Percentiles rank a stretch among this genome's conserved stretches.
Evolutionary conservation across 2,113 vertebrate genomes (phyloP).

Genomic region (Mormyrus iriodes): DNA sequence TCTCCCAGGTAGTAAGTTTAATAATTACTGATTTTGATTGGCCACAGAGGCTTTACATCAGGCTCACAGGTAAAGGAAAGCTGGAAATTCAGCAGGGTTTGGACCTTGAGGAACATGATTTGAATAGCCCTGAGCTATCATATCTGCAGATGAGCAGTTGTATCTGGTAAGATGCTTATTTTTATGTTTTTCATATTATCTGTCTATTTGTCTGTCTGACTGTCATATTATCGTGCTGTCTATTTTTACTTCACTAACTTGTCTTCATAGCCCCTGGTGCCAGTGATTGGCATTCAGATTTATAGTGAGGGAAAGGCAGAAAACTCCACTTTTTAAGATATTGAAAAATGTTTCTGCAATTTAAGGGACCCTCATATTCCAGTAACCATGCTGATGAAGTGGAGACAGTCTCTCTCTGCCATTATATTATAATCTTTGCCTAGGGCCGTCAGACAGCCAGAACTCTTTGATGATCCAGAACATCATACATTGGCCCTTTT

Average conservation of each 20-base stretch:
- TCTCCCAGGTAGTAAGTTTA: background rate
- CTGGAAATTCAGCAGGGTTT: background rate
- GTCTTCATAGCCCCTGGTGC: background rate
- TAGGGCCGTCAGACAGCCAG: background rate
- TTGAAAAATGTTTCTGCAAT: conserved; percentile 18
- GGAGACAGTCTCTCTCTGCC: background rate
- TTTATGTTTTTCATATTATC: background rate
- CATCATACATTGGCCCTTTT: background rate
- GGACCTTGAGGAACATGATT: background rate
- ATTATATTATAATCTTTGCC: conserved; percentile 31
- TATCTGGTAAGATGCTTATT: conserved; percentile 7
- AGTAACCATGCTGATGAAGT: background rate
- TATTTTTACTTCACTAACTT: conserved; percentile 21
- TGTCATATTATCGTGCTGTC: background rate
- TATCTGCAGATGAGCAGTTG: background rate
- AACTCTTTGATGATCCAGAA: background rate
- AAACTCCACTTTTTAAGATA: conserved; percentile 20
- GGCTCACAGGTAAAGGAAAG: background rate
- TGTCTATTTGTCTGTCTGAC: background rate
- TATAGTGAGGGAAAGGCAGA: conserved; percentile 9
- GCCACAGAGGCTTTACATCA: background rate
- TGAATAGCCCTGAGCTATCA: background rate
- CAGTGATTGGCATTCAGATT: conserved; percentile 23
- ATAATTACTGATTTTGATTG: background rate
- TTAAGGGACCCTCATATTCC: background rate